Conservation (phyloP, 1,140 invertebrate genomes). For the Acromyrmex charruanus region DNA sequence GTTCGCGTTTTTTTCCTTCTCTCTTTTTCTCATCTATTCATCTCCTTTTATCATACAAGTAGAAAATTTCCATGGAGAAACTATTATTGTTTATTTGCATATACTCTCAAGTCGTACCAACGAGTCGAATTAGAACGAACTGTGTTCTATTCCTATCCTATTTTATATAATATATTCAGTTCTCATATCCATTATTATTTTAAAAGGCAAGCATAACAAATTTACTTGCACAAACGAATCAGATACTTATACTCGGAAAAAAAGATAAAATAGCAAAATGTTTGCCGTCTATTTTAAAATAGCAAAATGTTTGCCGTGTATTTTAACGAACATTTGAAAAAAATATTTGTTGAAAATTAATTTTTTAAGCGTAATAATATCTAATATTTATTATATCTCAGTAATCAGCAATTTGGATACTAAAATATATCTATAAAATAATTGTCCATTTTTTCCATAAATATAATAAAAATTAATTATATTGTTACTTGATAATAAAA, state of each 20-base stretch:
- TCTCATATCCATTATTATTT: slow-evolving; percentile 26
- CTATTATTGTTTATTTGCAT: slow-evolving; percentile 51
- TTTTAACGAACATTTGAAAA: neutral
- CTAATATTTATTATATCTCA: neutral
- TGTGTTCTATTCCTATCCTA: neutral
- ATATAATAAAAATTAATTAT: too few relatives aligned
- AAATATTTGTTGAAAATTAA: slow-evolving; percentile 5
- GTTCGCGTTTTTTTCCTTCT: slow-evolving; percentile 16
- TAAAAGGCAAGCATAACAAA: neutral
- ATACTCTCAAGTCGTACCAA: neutral
- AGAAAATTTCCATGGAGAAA: slow-evolving; percentile 57
- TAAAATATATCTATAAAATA: neutral
- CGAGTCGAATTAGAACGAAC: slow-evolving; percentile 1
- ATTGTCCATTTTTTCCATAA: neutral
- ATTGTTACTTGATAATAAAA: neutral
- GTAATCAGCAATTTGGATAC: too few relatives aligned
- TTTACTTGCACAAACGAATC: slow-evolving; percentile 18
- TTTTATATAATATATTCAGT: neutral
- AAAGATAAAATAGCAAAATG: neutral
- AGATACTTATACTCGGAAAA: neutral
- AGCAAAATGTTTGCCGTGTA: neutral
- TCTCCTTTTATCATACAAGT: slow-evolving; percentile 28
- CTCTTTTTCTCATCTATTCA: slow-evolving; percentile 39
- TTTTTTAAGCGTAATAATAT: neutral
- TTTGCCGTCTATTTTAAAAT: neutral